Evolutionary conservation across 1,140 invertebrate genomes (phyloP), one percentile per base, ranked within the genome.

Genomic region (Hycleus cichorii): DNA sequence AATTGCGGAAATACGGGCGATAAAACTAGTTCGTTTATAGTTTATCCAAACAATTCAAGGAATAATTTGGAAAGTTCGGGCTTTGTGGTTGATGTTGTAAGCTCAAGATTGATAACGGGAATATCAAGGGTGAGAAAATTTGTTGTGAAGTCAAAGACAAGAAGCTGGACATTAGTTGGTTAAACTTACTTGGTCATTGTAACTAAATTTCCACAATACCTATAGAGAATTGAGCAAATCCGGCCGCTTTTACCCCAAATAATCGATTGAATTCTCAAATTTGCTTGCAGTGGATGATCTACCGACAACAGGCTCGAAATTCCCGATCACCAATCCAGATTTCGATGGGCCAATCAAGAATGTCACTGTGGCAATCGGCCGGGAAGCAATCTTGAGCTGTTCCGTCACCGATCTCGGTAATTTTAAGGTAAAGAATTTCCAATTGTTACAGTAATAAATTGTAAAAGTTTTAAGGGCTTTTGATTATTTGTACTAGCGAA

Each of bases 331-430:
- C 71, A 64, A 69, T 67, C 89, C 89, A 8, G 86, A 87, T 70
- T 93, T 93, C 72, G 80, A 83, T 54, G 82, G 83, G 57, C 81
- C 83, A 10, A 91, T 93, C 63, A 81, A 83, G 65, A 93, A 93
- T 72, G 83, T 91, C 51, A 93, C 90, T 32, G 90, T 90, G 61
- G 84, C 88, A 49, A 80, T 88, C 26, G 89, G 90, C 1, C 78
- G 89, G 63, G 90, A 93, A 69, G 89, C 89, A 2, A 77, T 90
- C n/a, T 76, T 93, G 9, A 84, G 86, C 12, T 93, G 91, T 67
- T 82, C 85, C 3, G 89, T 93, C 44, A 83, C 81, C 40, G 87
- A 90, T 68, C 77, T 93, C 27, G 89, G 88, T 12, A 85, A 87
- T 66, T 91, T 89, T 75, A 91, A 89, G 83, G 90, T 92, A 73